phyloP scores from a whole-genome alignment of 1,140 invertebrate genomes.

The Planococcus citri region DNA sequence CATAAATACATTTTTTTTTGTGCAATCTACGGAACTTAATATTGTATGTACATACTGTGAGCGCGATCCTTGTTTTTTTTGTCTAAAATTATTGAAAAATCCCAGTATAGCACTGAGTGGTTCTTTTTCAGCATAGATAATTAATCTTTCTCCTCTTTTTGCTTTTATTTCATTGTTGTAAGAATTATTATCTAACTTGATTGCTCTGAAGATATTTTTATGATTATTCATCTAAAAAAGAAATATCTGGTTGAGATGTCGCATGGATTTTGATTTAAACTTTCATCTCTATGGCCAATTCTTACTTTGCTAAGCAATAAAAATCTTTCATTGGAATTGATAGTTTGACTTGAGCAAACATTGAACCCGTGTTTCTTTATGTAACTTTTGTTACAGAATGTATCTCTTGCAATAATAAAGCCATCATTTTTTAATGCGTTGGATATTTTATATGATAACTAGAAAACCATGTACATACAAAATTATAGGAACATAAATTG shows the following conservation, averaged over 20 bases:
- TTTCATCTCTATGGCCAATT: too few relatives aligned
- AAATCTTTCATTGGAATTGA: not conserved
- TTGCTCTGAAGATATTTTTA: not conserved
- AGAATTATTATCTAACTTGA: not conserved
- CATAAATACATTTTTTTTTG: too few relatives aligned
- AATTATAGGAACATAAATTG: too few relatives aligned
- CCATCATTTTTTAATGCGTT: not conserved
- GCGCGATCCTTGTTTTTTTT: slow-evolving; percentile 52
- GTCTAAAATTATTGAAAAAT: slow-evolving; percentile 57
- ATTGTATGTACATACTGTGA: too few relatives aligned
- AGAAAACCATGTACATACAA: too few relatives aligned
- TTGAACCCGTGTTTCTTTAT: not conserved
- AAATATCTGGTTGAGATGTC: not conserved
- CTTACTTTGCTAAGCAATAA: not conserved
- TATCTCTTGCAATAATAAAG: not conserved
- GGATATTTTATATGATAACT: not conserved
- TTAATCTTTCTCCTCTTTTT: slow-evolving; percentile 32
- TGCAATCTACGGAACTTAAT: too few relatives aligned
- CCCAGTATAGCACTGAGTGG: slow-evolving; percentile 67
- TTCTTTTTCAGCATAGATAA: slow-evolving; percentile 48
- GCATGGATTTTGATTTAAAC: too few relatives aligned
- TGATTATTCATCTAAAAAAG: not conserved
- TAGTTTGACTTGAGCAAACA: not conserved
- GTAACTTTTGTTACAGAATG: not conserved
- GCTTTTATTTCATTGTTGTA: slow-evolving; percentile 40